Percentiles rank a stretch among this genome's conserved stretches.
Conservation (phyloP, 2,113 vertebrate genomes). For the Acrocephalus kingi region DNA sequence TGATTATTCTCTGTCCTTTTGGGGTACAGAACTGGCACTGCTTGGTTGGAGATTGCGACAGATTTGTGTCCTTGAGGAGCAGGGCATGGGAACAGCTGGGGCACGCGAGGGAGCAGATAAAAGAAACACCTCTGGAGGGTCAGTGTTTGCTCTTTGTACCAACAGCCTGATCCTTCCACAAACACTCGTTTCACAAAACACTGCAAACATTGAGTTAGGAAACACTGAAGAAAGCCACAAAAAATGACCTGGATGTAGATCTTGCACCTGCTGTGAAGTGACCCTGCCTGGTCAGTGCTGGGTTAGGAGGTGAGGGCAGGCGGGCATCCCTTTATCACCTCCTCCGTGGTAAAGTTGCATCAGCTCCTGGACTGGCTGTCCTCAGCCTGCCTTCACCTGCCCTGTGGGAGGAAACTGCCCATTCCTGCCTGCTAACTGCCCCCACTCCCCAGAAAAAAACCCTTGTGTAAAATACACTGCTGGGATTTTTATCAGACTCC, state of each 20-base stretch:
- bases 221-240: not conserved
- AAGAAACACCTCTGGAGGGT: not conserved
- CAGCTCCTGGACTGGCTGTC: not conserved
- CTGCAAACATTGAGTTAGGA: not conserved
- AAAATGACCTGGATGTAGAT: not conserved
- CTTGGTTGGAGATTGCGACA: not conserved
- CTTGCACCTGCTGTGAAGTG: not conserved
- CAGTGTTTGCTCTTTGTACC: constrained; percentile 6
- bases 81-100: not conserved
- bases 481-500: not conserved
- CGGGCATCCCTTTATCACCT: not conserved
- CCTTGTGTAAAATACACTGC: not conserved
- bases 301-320: not conserved
- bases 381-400: not conserved
- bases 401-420: not conserved
- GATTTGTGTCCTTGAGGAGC: constrained; percentile 1
- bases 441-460: not conserved
- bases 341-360: not conserved
- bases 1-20: not conserved
- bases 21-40: not conserved
- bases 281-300: not conserved
- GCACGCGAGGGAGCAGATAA: not conserved
- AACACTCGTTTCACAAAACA: constrained; percentile 29
- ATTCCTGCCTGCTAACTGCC: not conserved
- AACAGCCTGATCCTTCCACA: not conserved